phyloP scores from a whole-genome alignment of 53 echinoderm and acorn worm species.

The Luidia sarsii region DNA sequence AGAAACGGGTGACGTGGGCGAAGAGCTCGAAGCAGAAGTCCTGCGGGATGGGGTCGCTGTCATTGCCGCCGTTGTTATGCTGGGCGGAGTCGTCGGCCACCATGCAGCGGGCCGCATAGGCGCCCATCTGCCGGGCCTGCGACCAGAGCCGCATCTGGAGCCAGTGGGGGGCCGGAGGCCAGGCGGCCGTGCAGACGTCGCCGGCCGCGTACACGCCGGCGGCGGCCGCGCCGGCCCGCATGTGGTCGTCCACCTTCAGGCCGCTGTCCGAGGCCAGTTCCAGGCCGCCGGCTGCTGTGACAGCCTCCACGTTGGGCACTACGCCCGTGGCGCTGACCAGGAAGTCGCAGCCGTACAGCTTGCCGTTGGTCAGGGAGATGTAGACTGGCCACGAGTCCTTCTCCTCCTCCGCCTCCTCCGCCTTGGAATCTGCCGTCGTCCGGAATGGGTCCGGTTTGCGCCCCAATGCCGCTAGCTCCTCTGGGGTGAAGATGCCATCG shows the following conservation, averaged over 20 bases:
- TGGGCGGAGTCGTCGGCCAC: conserved; percentile 65
- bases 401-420: too few species aligned
- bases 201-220: conserved; percentile 89
- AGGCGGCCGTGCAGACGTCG: conserved; percentile 89
- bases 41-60: conserved; percentile 59
- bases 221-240: conserved; percentile 73
- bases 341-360: conserved; percentile 91
- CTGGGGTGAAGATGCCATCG: conserved; percentile 56
- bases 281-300: conserved; percentile 9
- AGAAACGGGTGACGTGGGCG: conserved; percentile 94
- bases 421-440: background rate
- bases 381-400: conserved; percentile 79
- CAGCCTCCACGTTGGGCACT: conserved; percentile 53
- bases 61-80: too few species aligned
- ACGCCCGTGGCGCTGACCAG: conserved; percentile 96
- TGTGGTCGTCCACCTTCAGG: conserved; percentile 80
- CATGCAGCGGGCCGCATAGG: conserved; percentile 91
- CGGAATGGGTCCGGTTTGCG: conserved; percentile 1
- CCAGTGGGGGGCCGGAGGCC: conserved; percentile 90
- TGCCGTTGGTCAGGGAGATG: conserved; percentile 76
- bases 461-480: conserved; percentile 40
- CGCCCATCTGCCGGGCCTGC: conserved; percentile 98
- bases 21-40: conserved; percentile 98
- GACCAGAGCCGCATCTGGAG: conserved; percentile 97
- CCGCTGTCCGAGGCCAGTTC: conserved; percentile 80